phyloP scores from a whole-genome alignment of 2,888 invertebrate species.

The Perdita meconis region DNA sequence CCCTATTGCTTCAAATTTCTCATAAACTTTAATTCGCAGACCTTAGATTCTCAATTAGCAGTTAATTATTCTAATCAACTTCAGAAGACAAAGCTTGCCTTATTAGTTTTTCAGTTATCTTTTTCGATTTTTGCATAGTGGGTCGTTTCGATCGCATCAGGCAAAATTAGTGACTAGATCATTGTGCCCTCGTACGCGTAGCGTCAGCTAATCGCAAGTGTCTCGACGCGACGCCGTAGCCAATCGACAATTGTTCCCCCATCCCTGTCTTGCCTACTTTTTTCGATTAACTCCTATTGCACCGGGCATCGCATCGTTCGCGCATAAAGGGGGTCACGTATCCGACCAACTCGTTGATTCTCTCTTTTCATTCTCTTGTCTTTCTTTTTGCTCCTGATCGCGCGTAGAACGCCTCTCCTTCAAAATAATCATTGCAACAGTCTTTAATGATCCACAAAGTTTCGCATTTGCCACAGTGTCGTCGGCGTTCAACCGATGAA shows the following conservation, averaged over 20 bases:
- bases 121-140: constrained; percentile 16
- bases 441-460: constrained; percentile 43
- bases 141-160: constrained; percentile 34
- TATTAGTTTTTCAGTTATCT: constrained; percentile 2
- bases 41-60: background rate
- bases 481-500: constrained; percentile 3
- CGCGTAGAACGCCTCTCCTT: constrained; percentile 19
- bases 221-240: constrained; percentile 54
- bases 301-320: constrained; percentile 43
- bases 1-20: background rate
- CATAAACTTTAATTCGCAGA: background rate
- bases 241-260: constrained; percentile 42
- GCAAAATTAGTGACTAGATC: constrained; percentile 44
- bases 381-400: background rate
- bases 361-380: background rate
- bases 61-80: background rate
- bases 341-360: constrained; percentile 27
- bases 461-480: constrained; percentile 39
- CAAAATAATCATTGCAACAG: constrained; percentile 31
- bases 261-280: constrained; percentile 53
- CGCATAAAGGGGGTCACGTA: constrained; percentile 53
- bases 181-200: constrained; percentile 35
- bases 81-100: too few species aligned
- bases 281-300: constrained; percentile 57
- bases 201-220: constrained; percentile 47